Conservation (phyloP, 2,888 invertebrate species). For the Antitype chi region DNA sequence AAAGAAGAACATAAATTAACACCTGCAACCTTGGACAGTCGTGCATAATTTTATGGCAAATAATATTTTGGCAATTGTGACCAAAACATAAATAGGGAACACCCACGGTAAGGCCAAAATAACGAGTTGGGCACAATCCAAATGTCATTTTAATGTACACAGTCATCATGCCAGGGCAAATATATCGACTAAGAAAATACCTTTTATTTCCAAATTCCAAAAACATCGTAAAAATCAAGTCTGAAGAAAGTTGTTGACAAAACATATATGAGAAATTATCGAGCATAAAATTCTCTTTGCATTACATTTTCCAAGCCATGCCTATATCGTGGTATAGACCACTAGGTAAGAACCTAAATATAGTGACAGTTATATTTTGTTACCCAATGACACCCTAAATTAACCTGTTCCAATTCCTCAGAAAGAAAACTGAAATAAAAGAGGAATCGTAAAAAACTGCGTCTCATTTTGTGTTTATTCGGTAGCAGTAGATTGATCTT, state of each 20-base stretch:
- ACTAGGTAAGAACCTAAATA: not conserved
- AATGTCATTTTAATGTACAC: constrained; percentile 75
- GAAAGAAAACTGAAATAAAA: constrained; percentile 10
- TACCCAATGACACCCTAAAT: not conserved
- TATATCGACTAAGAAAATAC: constrained; percentile 52
- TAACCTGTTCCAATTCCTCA: constrained; percentile 15
- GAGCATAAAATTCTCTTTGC: not conserved
- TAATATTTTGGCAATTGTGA: constrained; percentile 73
- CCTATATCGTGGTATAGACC: not conserved
- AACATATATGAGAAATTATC: not conserved
- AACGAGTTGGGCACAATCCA: constrained; percentile 80
- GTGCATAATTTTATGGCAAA: constrained; percentile 58
- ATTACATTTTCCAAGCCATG: not conserved
- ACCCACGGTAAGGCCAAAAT: constrained; percentile 75
- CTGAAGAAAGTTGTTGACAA: not conserved
- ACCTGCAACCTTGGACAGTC: constrained; percentile 62
- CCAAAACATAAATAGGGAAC: constrained; percentile 68
- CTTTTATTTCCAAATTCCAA: constrained; percentile 45
- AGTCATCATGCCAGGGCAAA: constrained; percentile 60
- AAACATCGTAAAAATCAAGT: constrained; percentile 5
- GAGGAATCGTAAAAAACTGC: constrained; percentile 10
- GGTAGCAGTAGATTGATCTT: constrained; percentile 14
- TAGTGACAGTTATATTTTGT: not conserved
- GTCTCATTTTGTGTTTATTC: constrained; percentile 30
- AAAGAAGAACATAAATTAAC: constrained; percentile 26